Conservation (phyloP, 2,113 vertebrate species). For the Cyprinus carpio region DNA sequence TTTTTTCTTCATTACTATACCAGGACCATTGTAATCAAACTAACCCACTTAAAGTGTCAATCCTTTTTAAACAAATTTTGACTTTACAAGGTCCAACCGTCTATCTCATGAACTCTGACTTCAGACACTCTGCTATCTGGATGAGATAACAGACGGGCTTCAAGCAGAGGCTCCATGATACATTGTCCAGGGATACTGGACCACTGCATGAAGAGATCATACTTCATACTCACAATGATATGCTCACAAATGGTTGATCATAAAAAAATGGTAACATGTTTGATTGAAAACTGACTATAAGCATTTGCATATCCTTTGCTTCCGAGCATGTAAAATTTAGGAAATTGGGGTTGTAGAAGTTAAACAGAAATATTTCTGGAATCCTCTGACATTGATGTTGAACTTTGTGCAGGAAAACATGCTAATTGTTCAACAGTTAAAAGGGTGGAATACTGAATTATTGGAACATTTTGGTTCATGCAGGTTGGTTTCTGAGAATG, state of each 20-base stretch:
- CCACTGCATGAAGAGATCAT: background rate
- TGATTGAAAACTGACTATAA: background rate
- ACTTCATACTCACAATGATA: slow-evolving; percentile 55
- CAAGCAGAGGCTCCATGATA: background rate
- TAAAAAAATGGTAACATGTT: background rate
- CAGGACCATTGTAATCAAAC: background rate
- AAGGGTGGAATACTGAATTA: background rate
- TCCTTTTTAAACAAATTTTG: background rate
- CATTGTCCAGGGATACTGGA: background rate
- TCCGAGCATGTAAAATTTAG: background rate
- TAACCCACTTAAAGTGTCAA: background rate
- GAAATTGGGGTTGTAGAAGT: background rate
- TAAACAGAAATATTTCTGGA: background rate
- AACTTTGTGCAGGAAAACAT: background rate
- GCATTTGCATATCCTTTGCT: background rate
- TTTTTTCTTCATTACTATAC: background rate
- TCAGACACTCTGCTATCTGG: slow-evolving; percentile 13
- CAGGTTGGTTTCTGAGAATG: slow-evolving; percentile 58
- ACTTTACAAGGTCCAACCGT: background rate
- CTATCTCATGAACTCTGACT: slow-evolving; percentile 32
- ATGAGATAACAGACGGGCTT: background rate
- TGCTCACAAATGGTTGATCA: background rate
- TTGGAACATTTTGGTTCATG: background rate
- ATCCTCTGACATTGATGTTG: background rate
- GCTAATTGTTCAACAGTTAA: background rate